phyloP scores from a whole-genome alignment of 2,113 vertebrate genomes.

The Ranitomeya variabilis region DNA sequence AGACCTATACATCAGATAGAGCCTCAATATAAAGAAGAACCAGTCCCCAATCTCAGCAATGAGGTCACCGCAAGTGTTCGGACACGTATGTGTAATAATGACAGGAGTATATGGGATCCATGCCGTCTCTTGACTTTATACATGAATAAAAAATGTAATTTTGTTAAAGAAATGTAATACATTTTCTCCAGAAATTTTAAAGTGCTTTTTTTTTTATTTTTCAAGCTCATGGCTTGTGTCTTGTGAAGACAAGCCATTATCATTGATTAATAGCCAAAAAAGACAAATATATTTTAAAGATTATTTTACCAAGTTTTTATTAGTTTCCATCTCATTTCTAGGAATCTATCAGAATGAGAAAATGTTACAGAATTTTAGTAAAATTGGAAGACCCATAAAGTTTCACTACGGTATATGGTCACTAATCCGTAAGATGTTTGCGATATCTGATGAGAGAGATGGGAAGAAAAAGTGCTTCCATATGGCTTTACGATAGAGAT shows the following conservation, averaged over 20 bases:
- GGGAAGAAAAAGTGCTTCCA: no score
- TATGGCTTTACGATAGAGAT: no score
- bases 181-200: neutral
- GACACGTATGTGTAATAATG: neutral
- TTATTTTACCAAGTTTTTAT: no score
- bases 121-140: neutral
- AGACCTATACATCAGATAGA: neutral
- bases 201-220: neutral
- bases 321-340: no score
- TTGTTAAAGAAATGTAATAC: neutral
- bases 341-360: neutral
- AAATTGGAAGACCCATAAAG: neutral
- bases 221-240: neutral
- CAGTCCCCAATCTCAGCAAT: neutral
- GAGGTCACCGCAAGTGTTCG: neutral
- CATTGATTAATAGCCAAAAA: neutral
- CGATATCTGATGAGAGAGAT: no score
- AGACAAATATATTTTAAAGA: no score
- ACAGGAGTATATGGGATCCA: neutral
- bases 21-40: neutral
- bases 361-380: neutral
- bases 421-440: no score
- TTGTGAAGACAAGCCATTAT: neutral
- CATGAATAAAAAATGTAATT: neutral
- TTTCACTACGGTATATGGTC: no score